Percentiles rank a stretch among this genome's conserved stretches.
These are phyloP conservation scores for Dendrolimus kikuchii DNA, from an alignment of 1,140 invertebrate genomes.

Conservation along the genomic window DNA sequence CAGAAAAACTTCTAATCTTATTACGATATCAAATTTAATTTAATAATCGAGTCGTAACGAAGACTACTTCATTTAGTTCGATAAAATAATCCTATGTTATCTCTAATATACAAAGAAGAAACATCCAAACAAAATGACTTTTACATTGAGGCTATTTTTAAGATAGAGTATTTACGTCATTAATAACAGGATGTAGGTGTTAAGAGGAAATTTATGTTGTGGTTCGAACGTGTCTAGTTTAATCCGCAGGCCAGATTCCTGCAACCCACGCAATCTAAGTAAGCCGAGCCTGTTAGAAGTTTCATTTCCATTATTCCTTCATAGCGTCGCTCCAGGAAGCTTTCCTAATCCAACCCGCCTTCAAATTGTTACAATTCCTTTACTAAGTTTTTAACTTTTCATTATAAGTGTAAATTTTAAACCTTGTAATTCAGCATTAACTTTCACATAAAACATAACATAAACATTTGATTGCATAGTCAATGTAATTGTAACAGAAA, in stretches of 20 bases:
- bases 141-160: too few species aligned
- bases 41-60: too few species aligned
- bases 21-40: too few species aligned
- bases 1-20: too few species aligned
- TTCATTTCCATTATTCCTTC: slow-evolving; percentile 38
- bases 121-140: too few species aligned
- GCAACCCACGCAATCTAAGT: slow-evolving; percentile 41
- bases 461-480: too few species aligned
- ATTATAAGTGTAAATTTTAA: slow-evolving; percentile 26
- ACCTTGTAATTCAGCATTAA: slow-evolving; percentile 1
- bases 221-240: slow-evolving; percentile 34
- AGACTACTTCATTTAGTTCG: too few species aligned
- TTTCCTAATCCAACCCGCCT: slow-evolving; percentile 23
- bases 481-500: too few species aligned
- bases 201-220: slow-evolving; percentile 39
- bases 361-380: slow-evolving; percentile 22
- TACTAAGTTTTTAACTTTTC: slow-evolving; percentile 24
- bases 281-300: slow-evolving; percentile 35
- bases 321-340: slow-evolving; percentile 16
- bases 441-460: too few species aligned
- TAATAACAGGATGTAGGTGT: slow-evolving; percentile 7
- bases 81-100: too few species aligned
- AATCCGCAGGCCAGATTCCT: slow-evolving; percentile 35
- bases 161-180: too few species aligned
- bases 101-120: too few species aligned